Evolutionary conservation across 2,888 invertebrate genomes (phyloP).

Genomic region (Sphaerophoria rueppellii): DNA sequence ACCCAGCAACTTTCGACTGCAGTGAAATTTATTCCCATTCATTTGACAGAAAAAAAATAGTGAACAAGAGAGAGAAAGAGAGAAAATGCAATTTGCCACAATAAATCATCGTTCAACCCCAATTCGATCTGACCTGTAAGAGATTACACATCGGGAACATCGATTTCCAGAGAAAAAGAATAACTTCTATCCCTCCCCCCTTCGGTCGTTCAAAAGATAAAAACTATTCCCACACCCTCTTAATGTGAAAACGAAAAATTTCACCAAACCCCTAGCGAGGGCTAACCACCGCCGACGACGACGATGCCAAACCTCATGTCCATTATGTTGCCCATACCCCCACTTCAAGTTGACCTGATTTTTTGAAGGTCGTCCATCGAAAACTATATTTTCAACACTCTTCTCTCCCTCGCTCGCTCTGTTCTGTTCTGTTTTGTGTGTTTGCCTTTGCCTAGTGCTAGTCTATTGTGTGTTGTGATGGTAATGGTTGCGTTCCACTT

Average conservation of each 20-base stretch:
- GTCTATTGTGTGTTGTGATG: constrained; percentile 58
- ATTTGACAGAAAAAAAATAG: neutral
- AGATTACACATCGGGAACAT: constrained; percentile 70
- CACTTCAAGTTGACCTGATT: constrained; percentile 68
- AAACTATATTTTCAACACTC: constrained; percentile 48
- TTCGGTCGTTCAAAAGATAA: constrained; percentile 6
- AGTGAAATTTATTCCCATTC: constrained; percentile 51
- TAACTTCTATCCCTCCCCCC: neutral
- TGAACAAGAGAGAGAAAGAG: neutral
- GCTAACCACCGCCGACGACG: neutral
- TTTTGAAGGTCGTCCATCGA: constrained; percentile 71
- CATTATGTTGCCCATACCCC: constrained; percentile 28
- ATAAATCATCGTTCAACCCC: constrained; percentile 68
- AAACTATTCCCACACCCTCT: constrained; percentile 25
- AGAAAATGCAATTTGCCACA: constrained; percentile 32
- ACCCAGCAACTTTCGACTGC: constrained; percentile 49
- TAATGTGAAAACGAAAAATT: neutral
- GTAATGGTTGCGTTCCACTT: constrained; percentile 63
- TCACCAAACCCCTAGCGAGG: neutral
- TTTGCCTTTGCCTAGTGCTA: neutral
- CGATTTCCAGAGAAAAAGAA: constrained; percentile 51
- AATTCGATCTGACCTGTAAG: constrained; percentile 41
- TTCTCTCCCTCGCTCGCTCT: constrained; percentile 12
- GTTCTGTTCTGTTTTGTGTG: too few species aligned
- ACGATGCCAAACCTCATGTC: constrained; percentile 16